Evolutionary conservation across 2,888 invertebrate genomes (phyloP).

Genomic region (Oscheius myriophilus): DNA sequence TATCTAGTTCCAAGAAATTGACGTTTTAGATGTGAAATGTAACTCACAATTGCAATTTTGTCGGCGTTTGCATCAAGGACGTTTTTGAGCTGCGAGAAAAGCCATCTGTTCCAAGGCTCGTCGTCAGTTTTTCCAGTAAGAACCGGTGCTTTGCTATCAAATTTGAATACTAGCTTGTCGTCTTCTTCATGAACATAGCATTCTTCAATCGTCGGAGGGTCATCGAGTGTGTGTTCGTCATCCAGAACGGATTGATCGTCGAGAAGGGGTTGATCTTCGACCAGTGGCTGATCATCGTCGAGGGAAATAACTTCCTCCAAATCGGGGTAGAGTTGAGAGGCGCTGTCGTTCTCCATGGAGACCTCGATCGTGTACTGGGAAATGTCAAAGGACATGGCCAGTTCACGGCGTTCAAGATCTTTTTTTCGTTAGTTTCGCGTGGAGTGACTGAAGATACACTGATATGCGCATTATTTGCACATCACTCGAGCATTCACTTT

Average conservation of each 20-base stretch:
- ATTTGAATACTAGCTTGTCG: too few species aligned
- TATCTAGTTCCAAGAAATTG: too few species aligned
- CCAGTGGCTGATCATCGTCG: neutral
- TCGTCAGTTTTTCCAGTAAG: constrained; percentile 14
- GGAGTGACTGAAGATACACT: constrained; percentile 29
- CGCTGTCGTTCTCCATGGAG: constrained; percentile 18
- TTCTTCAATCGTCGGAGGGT: too few species aligned
- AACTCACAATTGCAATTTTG: constrained; percentile 40
- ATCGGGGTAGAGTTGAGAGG: too few species aligned
- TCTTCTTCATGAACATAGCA: too few species aligned
- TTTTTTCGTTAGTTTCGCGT: constrained; percentile 14
- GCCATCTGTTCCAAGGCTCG: constrained; percentile 33
- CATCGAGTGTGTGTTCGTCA: too few species aligned
- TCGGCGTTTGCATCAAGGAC: constrained; percentile 25
- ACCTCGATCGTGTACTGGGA: constrained; percentile 42
- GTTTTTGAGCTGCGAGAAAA: constrained; percentile 33
- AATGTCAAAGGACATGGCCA: constrained; percentile 41
- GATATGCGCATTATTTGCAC: constrained; percentile 25
- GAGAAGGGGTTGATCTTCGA: neutral
- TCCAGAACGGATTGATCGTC: too few species aligned
- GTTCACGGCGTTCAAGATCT: neutral
- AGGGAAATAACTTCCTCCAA: constrained; percentile 14
- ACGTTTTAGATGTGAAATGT: too few species aligned
- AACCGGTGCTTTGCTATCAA: neutral
- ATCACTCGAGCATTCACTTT: constrained; percentile 9